Base-by-base conservation (phyloP, 2,888 invertebrate genomes). In the Plebejus melissa region DNA sequence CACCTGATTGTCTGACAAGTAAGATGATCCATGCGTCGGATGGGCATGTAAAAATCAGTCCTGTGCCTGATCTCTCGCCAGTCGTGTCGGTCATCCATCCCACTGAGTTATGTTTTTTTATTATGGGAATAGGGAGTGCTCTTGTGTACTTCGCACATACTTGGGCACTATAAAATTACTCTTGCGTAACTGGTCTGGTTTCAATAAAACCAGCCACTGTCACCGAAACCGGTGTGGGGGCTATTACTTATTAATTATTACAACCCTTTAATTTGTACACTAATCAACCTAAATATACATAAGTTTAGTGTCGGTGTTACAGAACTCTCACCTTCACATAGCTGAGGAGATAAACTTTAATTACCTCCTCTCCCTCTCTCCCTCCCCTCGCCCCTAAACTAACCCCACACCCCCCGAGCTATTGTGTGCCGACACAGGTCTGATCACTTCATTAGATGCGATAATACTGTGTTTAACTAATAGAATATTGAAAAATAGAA, bases 271-370 rank as follows among this genome's bases (percentile, higher is more conserved):
- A 16, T 54, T 54, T 54, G 54, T 54, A 16, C 13, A 4, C 58
- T 28, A 60, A 22, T 9, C 2, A 60, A 60, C 22, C 22, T 22
- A 11, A 28, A 60, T 60, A 58, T 41, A 50, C 22, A 28, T 13
- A 54, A 32, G 50, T 28, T 28, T 28, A 72, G 32, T 16, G 16
- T 2, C 32, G 54, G 50, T 54, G 32, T 54, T 28, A 6, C 22
- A 5, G 50, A 28, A 54, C 28, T 28, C 16, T 71, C 46, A 71
- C 70, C 13, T 41, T 22, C 13, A 32, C 13, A 50, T 36, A 32
- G 7, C 54, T 32, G 4, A 36, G 32, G 28, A 72, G 50, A 72
- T 72, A 72, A 72, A 72, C 72, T 72, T 72, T 72, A 72, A 72
- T 72, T 72, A 72, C 65, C 32, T 65, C 28, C 22, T 7, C 22